phyloP scores from a whole-genome alignment of 1,140 invertebrate species.

The Harlomillsia oculata region DNA sequence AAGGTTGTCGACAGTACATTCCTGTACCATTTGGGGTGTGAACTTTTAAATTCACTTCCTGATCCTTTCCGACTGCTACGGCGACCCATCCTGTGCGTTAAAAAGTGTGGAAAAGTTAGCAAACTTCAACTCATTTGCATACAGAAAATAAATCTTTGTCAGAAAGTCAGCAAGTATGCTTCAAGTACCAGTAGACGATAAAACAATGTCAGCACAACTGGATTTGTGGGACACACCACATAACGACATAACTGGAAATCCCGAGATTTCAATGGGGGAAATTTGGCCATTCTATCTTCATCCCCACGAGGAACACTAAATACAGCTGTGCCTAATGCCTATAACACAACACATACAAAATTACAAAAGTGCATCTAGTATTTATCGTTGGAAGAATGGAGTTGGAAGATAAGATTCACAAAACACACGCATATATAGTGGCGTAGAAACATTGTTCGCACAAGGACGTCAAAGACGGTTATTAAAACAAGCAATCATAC shows the following conservation, averaged over 20 bases:
- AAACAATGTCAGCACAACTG: slow-evolving; percentile 61
- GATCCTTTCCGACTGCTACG: slow-evolving; percentile 43
- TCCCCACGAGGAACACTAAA: slow-evolving; percentile 58
- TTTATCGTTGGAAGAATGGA: too few species aligned
- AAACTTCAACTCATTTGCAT: too few species aligned
- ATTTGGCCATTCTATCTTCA: slow-evolving; percentile 53
- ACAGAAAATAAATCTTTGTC: slow-evolving; percentile 24
- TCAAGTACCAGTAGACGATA: slow-evolving; percentile 61
- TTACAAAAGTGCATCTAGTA: too few species aligned
- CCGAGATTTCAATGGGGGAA: slow-evolving; percentile 54
- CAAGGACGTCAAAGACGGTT: too few species aligned
- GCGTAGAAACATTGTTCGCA: too few species aligned
- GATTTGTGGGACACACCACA: slow-evolving; percentile 42
- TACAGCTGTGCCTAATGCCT: slow-evolving; percentile 55
- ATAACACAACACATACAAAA: not conserved
- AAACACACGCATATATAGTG: too few species aligned
- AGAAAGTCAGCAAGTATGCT: not conserved
- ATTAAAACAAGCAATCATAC: too few species aligned
- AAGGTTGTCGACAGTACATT: slow-evolving; percentile 57
- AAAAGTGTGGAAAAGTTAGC: too few species aligned
- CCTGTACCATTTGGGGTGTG: slow-evolving; percentile 70
- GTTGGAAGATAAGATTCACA: too few species aligned
- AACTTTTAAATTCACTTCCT: slow-evolving; percentile 48
- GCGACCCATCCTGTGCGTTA: slow-evolving; percentile 59
- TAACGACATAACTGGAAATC: slow-evolving; percentile 44